Evolutionary conservation across 2,888 invertebrate species (phyloP).

Genomic region (Drosophila falleni): DNA sequence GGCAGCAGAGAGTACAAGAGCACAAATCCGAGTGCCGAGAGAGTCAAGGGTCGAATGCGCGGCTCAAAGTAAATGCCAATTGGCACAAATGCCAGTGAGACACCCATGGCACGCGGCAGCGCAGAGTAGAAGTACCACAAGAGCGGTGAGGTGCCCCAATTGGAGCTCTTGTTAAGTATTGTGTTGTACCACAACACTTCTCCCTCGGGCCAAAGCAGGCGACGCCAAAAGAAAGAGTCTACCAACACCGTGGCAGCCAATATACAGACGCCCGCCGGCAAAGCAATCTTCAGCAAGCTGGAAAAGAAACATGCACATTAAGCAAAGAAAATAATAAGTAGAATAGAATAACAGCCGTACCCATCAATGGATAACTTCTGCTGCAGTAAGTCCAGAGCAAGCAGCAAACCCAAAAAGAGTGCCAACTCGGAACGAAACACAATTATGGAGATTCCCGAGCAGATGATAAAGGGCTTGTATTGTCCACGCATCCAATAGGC

Average conservation of each 20-base stretch:
- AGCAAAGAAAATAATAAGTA: neutral
- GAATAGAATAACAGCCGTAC: constrained; percentile 85
- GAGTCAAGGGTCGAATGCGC: constrained; percentile 89
- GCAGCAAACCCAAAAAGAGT: constrained; percentile 93
- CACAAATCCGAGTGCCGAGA: constrained; percentile 92
- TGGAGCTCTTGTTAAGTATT: constrained; percentile 95
- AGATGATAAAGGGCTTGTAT: constrained; percentile 91
- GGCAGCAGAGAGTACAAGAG: constrained; percentile 97
- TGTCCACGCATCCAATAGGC: constrained; percentile 93
- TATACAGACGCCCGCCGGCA: constrained; percentile 90
- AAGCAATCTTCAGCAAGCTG: constrained; percentile 90
- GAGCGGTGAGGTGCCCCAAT: constrained; percentile 98
- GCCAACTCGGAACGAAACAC: constrained; percentile 96
- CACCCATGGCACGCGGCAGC: constrained; percentile 95
- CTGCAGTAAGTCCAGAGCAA: constrained; percentile 92
- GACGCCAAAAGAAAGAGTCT: constrained; percentile 97
- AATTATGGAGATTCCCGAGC: constrained; percentile 94
- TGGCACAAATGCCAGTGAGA: constrained; percentile 92
- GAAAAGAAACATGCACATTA: neutral
- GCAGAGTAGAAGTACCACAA: constrained; percentile 99
- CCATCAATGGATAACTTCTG: constrained; percentile 89
- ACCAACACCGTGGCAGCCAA: constrained; percentile 91
- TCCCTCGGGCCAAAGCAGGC: constrained; percentile 97
- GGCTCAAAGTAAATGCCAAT: constrained; percentile 91
- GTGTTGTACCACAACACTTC: constrained; percentile 99